Conservation (phyloP, 2,888 invertebrate genomes). For the Dolomedes plantarius region DNA sequence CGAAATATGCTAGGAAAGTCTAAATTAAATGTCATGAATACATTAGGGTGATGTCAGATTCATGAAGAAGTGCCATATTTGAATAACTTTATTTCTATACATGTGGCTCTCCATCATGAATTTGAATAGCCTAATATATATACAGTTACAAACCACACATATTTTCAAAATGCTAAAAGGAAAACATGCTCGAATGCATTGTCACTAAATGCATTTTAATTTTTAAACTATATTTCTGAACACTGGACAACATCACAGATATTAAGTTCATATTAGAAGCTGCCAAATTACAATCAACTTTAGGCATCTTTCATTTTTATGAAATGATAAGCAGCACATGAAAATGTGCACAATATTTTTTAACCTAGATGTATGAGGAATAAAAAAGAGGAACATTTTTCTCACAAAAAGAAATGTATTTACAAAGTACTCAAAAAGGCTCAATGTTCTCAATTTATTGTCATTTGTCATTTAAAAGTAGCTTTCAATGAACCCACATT, state of each 20-base stretch:
- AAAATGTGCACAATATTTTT: neutral
- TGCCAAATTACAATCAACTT: slow-evolving; percentile 52
- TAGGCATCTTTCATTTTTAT: neutral
- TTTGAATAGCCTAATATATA: slow-evolving; percentile 31
- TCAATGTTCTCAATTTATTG: slow-evolving; percentile 8
- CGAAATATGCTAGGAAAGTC: neutral
- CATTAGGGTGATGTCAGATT: neutral
- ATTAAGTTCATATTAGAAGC: slow-evolving; percentile 49
- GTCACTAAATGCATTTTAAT: slow-evolving; percentile 14
- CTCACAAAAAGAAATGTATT: neutral
- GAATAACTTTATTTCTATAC: neutral
- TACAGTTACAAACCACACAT: neutral
- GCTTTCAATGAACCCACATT: neutral
- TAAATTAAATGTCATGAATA: neutral
- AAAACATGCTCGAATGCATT: neutral
- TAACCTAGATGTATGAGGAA: neutral
- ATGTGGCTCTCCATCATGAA: neutral
- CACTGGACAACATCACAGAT: slow-evolving; percentile 66
- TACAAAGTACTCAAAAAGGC: neutral
- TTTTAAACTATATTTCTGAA: slow-evolving; percentile 13
- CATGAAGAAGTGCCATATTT: slow-evolving; percentile 1
- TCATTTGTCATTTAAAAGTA: neutral
- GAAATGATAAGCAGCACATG: neutral
- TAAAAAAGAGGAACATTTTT: neutral
- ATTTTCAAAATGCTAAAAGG: slow-evolving; percentile 27